Evolutionary conservation across 1,140 invertebrate genomes (phyloP).

Genomic region (Drosophila tristis): DNA sequence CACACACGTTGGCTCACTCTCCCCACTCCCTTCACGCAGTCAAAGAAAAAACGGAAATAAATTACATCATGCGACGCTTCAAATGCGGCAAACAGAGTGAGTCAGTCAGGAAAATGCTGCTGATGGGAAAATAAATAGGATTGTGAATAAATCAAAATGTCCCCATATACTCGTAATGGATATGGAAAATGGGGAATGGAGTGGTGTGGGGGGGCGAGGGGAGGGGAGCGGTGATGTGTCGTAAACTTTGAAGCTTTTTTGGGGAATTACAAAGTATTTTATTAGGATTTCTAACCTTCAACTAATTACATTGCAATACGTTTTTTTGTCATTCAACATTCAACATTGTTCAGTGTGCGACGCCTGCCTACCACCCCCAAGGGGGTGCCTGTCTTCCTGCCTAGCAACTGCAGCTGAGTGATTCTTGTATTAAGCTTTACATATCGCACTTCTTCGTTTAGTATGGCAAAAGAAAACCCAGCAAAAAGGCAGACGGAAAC

Average conservation of each 20-base stretch:
- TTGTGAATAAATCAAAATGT: slow-evolving; percentile 32
- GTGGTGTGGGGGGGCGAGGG: too few relatives aligned
- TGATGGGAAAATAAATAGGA: slow-evolving; percentile 10
- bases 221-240: too few relatives aligned
- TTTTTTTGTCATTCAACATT: not conserved
- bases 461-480: slow-evolving; percentile 14
- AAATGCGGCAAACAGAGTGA: not conserved
- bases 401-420: slow-evolving; percentile 63
- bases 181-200: not conserved
- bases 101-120: not conserved
- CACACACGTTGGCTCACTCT: not conserved
- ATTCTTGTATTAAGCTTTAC: slow-evolving; percentile 18
- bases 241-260: slow-evolving; percentile 3
- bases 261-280: not conserved
- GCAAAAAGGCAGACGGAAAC: slow-evolving; percentile 18
- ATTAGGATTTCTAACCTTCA: not conserved
- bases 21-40: too few relatives aligned
- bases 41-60: slow-evolving; percentile 22
- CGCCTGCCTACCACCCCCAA: too few relatives aligned
- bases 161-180: not conserved
- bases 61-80: slow-evolving; percentile 20
- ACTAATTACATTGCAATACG: slow-evolving; percentile 28
- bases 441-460: slow-evolving; percentile 3
- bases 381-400: slow-evolving; percentile 12
- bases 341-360: not conserved